These are phyloP conservation scores for Danionella dracula DNA, from an alignment of 2,797 vertebrate genomes.

Conservation along the genomic window DNA sequence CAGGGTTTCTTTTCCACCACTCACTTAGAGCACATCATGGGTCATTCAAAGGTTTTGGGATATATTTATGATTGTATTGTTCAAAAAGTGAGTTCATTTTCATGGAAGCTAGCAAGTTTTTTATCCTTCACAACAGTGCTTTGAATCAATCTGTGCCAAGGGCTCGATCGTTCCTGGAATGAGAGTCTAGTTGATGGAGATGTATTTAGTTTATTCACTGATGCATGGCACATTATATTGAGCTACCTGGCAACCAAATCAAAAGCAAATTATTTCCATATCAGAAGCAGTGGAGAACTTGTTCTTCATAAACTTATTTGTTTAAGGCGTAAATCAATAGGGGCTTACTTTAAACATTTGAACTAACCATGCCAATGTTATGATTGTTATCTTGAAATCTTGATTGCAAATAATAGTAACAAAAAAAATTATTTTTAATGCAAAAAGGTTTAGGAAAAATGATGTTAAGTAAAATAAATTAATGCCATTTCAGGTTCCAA, in stretches of 20 bases:
- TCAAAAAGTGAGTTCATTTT: too few relatives aligned
- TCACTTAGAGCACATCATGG: neutral
- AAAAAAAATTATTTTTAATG: too few relatives aligned
- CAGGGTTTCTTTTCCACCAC: constrained; percentile 62
- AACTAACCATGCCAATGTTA: too few relatives aligned
- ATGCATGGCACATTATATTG: constrained; percentile 52
- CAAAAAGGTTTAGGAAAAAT: too few relatives aligned
- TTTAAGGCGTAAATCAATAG: constrained; percentile 24
- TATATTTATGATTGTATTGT: too few relatives aligned
- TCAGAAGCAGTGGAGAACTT: constrained; percentile 49
- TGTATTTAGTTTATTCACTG: constrained; percentile 64
- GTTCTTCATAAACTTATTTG: constrained; percentile 34
- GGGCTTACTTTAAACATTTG: too few relatives aligned
- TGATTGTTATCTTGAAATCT: too few relatives aligned
- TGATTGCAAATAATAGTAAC: too few relatives aligned
- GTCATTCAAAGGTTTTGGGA: too few relatives aligned
- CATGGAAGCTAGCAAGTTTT: neutral
- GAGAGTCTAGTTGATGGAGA: constrained; percentile 59
- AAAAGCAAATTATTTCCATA: constrained; percentile 63
- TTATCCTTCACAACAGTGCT: constrained; percentile 18
- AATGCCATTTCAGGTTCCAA: too few relatives aligned
- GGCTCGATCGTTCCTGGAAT: constrained; percentile 59
- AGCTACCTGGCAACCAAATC: constrained; percentile 53
- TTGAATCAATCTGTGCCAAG: constrained; percentile 31
- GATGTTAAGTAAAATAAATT: too few relatives aligned